A percentile compares a stretch with the other conserved stretches of the same genome.
Conservation (phyloP, 2,888 invertebrate genomes). For the Lucinisca nassula region DNA sequence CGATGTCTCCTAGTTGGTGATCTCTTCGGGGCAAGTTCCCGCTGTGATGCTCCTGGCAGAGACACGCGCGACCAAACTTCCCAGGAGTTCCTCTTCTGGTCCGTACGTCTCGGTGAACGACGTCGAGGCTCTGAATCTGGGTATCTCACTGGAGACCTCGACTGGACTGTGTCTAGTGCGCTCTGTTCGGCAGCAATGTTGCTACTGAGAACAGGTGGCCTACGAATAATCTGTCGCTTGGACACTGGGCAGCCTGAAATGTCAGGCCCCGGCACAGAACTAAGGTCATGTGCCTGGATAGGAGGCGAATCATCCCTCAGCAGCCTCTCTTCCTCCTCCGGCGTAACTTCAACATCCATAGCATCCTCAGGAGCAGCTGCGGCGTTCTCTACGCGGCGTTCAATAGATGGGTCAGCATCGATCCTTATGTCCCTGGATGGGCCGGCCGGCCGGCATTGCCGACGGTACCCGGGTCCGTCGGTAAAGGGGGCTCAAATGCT, state of each 20-base stretch:
- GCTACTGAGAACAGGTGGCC: neutral
- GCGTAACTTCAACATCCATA: neutral
- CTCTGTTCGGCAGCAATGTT: neutral
- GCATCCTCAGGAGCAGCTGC: neutral
- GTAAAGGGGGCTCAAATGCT: neutral
- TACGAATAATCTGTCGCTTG: neutral
- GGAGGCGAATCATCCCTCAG: neutral
- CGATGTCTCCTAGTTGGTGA: neutral
- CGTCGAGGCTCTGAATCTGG: neutral
- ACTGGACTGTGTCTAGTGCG: neutral
- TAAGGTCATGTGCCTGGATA: neutral
- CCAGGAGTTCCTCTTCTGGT: neutral
- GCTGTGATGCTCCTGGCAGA: neutral
- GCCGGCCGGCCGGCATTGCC: too few relatives aligned
- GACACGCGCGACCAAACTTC: neutral
- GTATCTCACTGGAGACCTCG: neutral
- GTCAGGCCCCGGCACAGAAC: neutral
- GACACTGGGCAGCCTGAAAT: neutral
- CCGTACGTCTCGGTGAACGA: neutral
- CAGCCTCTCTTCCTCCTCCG: neutral
- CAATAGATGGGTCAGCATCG: neutral
- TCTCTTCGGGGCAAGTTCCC: neutral
- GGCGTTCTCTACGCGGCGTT: neutral
- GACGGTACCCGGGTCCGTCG: too few relatives aligned
- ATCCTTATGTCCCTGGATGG: neutral